Conservation (phyloP, 2,797 vertebrate genomes). For the Moxostoma hubbsi region DNA sequence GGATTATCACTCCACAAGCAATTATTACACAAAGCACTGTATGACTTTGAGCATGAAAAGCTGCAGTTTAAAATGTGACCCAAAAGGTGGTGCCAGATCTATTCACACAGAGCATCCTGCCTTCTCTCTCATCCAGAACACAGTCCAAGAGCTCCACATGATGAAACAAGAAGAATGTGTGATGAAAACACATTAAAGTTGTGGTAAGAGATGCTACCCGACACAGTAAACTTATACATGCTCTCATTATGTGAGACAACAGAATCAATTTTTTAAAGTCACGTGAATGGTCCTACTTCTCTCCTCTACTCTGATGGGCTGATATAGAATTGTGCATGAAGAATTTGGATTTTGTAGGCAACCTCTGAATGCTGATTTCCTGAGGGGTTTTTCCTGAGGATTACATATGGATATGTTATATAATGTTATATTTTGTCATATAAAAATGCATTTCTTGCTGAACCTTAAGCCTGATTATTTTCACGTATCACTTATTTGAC, state of each 20-base stretch:
- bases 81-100: constrained; percentile 55
- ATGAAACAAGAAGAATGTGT: constrained; percentile 10
- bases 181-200: neutral
- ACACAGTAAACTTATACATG: constrained; percentile 13
- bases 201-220: neutral
- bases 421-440: neutral
- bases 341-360: neutral
- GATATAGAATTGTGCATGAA: neutral
- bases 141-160: neutral
- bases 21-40: neutral
- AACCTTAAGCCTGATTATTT: neutral
- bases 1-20: neutral
- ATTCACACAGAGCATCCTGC: neutral
- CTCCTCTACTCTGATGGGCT: neutral
- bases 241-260: constrained; percentile 12
- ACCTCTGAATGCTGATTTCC: neutral
- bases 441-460: neutral
- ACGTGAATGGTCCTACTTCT: neutral
- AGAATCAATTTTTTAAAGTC: neutral
- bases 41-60: neutral
- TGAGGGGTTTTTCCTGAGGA: neutral
- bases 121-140: too few species aligned
- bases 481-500: neutral
- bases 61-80: constrained; percentile 15
- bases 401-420: neutral